Conservation (phyloP, 2,797 vertebrate species). For the Synaphobranchus kaupii region DNA sequence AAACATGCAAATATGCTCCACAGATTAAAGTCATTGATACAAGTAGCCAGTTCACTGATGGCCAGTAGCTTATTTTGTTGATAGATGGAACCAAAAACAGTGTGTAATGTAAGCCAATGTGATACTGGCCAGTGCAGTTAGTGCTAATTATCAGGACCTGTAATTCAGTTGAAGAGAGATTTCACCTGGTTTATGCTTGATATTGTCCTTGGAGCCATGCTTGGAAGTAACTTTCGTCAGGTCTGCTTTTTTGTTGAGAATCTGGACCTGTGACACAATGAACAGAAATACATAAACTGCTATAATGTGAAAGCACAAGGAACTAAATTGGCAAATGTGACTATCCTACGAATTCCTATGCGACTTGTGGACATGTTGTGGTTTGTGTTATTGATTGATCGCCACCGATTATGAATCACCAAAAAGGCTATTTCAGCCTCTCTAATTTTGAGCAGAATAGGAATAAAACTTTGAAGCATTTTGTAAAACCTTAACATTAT, state of each 20-base stretch:
- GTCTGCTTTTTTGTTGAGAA: conserved; percentile 92
- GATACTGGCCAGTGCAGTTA: neutral
- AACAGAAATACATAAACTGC: conserved; percentile 6
- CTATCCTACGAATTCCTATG: neutral
- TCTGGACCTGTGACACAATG: conserved; percentile 80
- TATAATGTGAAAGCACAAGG: neutral
- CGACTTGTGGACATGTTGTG: too few species aligned
- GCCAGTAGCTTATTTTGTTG: neutral
- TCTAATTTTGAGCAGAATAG: too few species aligned
- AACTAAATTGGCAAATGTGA: neutral
- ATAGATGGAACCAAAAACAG: neutral
- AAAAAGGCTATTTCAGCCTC: too few species aligned
- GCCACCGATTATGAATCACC: too few species aligned
- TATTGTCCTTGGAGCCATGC: conserved; percentile 92
- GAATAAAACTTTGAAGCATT: too few species aligned
- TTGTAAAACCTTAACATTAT: too few species aligned
- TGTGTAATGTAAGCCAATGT: neutral
- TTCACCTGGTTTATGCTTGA: conserved; percentile 91
- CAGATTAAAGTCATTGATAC: neutral
- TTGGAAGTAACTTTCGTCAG: conserved; percentile 91
- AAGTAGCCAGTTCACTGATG: neutral
- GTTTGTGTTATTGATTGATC: too few species aligned
- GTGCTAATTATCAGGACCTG: neutral
- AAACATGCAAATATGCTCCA: neutral
- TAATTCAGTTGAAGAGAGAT: neutral